Evolutionary conservation across 92 coral and sea anemone species (phyloP), one percentile per base, ranked within the genome.

Genomic region (Palythoa caribaeorum): DNA sequence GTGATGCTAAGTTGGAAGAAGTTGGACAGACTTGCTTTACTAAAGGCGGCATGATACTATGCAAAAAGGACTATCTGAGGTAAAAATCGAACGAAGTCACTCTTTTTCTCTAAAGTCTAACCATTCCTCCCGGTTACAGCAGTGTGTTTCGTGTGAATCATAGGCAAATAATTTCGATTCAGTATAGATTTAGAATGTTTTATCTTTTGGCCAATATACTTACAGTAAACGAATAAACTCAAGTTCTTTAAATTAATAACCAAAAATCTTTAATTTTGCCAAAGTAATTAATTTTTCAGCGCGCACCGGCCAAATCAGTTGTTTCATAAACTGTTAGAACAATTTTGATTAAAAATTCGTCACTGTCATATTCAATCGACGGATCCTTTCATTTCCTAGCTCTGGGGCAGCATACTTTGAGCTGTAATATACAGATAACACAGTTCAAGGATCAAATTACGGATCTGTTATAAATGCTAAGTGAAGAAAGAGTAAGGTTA

Each of bases 11-110:
- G 60, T 70, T 90, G 28, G 93, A 84, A 17, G 93, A 90, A 36
- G 80, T 90, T 14, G 93, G 93, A 14, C 73, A 88, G 62, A 85
- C 93, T 5, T 90, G 93, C 37, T 90, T 79, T 60, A 85, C 93
- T 19, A 90, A 90, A 73, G 93, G 78, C 60, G 93, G 93, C 12
- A 86, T 90, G 90, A 86, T 90, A 53, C 72, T 90, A 10, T 90
- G 93, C 87, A 84, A 85, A 35, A 86, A 76, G 17, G 93, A 90
- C 44, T 90, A 90, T 51, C 55, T 90, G 47, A 90, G 93, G 93
- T 90, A 86, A 35, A 73, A 36, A 9, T 9, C 52, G 35, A 5
- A 28, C 44, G 16, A 1, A 10, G 60, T 62, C 11, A 12, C 20
- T 36, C 39, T 21, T 20, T 20, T 5, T 13, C 28, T 28, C 28